Base-by-base conservation (phyloP, 2,113 vertebrate genomes). In the Pelmatolapia mariae region DNA sequence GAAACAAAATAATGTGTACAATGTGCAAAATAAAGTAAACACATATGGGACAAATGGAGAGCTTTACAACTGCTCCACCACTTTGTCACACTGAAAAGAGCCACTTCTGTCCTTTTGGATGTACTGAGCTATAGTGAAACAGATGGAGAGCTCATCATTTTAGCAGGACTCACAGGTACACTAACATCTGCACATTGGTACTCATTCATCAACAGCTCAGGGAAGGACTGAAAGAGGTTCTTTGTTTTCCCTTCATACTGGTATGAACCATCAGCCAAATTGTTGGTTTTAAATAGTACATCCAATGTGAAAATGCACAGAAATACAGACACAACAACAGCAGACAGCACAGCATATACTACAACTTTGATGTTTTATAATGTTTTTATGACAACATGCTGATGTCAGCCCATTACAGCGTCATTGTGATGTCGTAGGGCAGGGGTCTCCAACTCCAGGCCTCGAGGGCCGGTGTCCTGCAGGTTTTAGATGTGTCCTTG, bases 241-340 rank as follows among this genome's bases (percentile, higher is more conserved):
- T 38, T 38, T 38, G 33, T 66, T 15, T 40, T 68, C 63, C 13
- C 13, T 15, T 24, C 22, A 73, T 43, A 24, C 38, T 18, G 0
- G 22, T 24, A 15, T 71, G 1, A 15, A 73, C 22, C 22, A 45
- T 16, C 2, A 26, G 22, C 0, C 40, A 45, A 0, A 71, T 0
- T 19, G 16, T 63, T n/a, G 59, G 31, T 36, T 63, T 63, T 63
- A 36, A 63, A 63, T 63, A 63, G 1, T 18, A 3, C 22, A 76
- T 47, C 15, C 68, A 10, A 29, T 29, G 15, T 15, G n/a, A 71
- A 71, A 24, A 43, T 9, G 13, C n/a, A 24, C 38, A 43, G 33
- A 66, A 66, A 66, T 12, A 36, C 29, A 36, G 56, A 59, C 56
- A 36, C 18, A 63, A 4, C 29, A 63, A 11, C 10, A 63, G 18